phyloP scores from a whole-genome alignment of 2,113 vertebrate genomes.

The Noturus placidus region DNA sequence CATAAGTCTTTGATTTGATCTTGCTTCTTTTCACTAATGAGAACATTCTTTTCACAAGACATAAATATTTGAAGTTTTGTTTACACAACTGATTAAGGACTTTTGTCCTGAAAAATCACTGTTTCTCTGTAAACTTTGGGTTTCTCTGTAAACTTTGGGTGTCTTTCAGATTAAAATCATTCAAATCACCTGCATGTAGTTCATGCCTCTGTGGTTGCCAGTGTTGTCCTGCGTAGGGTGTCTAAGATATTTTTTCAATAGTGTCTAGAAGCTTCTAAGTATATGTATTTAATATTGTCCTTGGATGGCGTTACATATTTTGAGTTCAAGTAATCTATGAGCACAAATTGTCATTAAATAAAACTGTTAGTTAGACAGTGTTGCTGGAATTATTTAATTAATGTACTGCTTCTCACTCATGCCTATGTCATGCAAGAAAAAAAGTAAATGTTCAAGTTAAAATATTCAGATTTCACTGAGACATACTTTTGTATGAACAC shows the following conservation, averaged over 20 bases:
- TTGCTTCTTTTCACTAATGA: conserved; percentile 27
- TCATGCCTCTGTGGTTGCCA: no score
- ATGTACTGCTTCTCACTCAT: not conserved
- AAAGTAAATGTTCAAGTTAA: not conserved
- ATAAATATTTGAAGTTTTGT: not conserved
- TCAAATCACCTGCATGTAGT: no score
- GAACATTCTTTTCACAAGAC: conserved; percentile 6
- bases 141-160: not conserved
- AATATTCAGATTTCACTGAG: not conserved
- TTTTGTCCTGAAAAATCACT: not conserved
- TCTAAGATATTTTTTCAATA: no score
- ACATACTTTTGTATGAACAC: not conserved
- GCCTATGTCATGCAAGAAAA: not conserved
- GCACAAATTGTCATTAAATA: not conserved
- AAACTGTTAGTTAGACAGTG: not conserved
- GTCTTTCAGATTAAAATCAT: not conserved
- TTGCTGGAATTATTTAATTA: not conserved
- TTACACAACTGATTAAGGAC: not conserved
- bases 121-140: not conserved
- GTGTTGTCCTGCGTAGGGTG: no score
- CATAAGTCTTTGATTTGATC: conserved; percentile 38
- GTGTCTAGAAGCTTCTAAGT: no score
- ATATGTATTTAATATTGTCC: no score
- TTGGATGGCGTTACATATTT: not conserved
- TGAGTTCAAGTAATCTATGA: no score